phyloP scores from a whole-genome alignment of 2,888 invertebrate species.

The Eupithecia tripunctaria region DNA sequence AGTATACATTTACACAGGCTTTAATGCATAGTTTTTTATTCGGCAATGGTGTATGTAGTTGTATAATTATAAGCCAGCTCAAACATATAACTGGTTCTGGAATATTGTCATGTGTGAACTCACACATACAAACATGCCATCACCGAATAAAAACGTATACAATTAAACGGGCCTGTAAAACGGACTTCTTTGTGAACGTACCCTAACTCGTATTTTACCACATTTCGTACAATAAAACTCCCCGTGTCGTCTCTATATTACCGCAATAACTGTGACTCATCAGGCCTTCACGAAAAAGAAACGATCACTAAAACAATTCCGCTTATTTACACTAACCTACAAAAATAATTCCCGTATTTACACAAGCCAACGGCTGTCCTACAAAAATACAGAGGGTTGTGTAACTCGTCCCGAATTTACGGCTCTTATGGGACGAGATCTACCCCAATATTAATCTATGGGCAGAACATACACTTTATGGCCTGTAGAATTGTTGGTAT shows the following conservation, averaged over 20 bases:
- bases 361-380: constrained; percentile 19
- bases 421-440: neutral
- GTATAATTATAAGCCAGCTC: no score
- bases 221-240: neutral
- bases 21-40: no score
- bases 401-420: constrained; percentile 1
- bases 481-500: neutral
- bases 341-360: constrained; percentile 28
- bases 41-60: no score
- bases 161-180: no score
- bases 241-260: neutral
- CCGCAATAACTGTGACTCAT: constrained; percentile 6
- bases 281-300: neutral
- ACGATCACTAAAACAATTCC: constrained; percentile 15
- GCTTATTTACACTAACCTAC: constrained; percentile 14
- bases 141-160: no score
- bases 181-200: no score
- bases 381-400: constrained; percentile 24
- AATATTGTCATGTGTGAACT: no score
- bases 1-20: no score
- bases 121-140: no score
- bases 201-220: neutral
- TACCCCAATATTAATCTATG: neutral
- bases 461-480: neutral
- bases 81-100: no score